Evolutionary conservation across 2,888 invertebrate species (phyloP).

Genomic region (Drymonia ruficornis): DNA sequence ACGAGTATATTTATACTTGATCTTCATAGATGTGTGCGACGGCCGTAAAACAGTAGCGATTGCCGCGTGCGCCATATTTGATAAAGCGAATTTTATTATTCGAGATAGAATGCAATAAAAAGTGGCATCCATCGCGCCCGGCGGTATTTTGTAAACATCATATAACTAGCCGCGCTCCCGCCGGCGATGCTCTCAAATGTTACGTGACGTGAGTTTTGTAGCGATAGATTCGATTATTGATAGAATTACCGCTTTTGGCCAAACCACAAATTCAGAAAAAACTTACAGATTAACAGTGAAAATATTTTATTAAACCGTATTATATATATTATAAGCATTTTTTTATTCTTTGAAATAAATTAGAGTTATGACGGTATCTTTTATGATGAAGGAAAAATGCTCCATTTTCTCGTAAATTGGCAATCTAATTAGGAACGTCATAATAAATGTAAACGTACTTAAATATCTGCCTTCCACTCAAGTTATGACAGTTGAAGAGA

Average conservation of each 20-base stretch:
- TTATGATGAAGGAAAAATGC: background rate
- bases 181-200: conserved; percentile 18
- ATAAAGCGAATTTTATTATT: conserved; percentile 35
- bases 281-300: no score
- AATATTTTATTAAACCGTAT: no score
- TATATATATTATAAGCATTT: no score
- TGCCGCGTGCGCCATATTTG: conserved; percentile 20
- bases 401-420: background rate
- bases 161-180: conserved; percentile 21
- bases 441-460: conserved; percentile 1
- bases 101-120: conserved; percentile 40
- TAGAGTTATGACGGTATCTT: background rate
- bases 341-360: background rate
- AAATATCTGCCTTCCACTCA: background rate
- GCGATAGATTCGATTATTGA: background rate
- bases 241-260: background rate
- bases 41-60: background rate
- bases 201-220: background rate
- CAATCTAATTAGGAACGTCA: conserved; percentile 1
- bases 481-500: background rate
- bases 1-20: background rate
- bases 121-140: conserved; percentile 29
- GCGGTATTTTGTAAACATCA: conserved; percentile 34
- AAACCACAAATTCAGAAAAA: no score
- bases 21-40: background rate